phyloP scores from a whole-genome alignment of 2,113 vertebrate species.

The Labrus mixtus region DNA sequence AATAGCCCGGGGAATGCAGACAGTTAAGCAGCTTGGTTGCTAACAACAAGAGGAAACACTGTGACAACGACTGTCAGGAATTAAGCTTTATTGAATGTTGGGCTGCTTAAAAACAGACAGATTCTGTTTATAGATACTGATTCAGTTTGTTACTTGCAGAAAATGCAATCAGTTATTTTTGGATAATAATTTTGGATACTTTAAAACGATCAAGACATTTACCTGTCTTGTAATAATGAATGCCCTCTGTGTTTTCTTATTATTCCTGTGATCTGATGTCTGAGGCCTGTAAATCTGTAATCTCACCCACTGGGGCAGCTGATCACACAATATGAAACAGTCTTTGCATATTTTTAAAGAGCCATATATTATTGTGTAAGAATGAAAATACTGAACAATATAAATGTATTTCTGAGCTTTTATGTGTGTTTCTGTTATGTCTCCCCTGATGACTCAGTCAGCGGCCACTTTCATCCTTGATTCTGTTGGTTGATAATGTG shows the following conservation, averaged over 20 bases:
- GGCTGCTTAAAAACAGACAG: slow-evolving; percentile 11
- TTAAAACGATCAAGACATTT: no score
- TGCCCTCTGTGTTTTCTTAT: no score
- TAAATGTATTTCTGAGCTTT: not conserved
- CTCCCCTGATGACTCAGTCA: not conserved
- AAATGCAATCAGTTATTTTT: not conserved
- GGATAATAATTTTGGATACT: no score
- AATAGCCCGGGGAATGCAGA: not conserved
- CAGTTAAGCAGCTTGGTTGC: slow-evolving; percentile 40
- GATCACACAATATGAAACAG: no score
- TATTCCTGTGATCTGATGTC: not conserved
- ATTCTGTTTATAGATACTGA: not conserved
- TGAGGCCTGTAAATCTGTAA: not conserved
- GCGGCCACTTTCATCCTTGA: not conserved
- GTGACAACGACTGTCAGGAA: slow-evolving; percentile 37
- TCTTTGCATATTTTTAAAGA: not conserved
- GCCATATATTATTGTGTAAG: no score
- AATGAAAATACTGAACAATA: not conserved
- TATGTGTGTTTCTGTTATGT: not conserved
- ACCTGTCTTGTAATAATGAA: no score
- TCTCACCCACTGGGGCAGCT: no score
- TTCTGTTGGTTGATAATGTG: not conserved
- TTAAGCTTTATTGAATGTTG: not conserved
- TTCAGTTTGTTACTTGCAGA: not conserved
- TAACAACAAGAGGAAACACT: slow-evolving; percentile 57